Conservation (phyloP, 2,888 invertebrate species). For the Drosophila ochracea region DNA sequence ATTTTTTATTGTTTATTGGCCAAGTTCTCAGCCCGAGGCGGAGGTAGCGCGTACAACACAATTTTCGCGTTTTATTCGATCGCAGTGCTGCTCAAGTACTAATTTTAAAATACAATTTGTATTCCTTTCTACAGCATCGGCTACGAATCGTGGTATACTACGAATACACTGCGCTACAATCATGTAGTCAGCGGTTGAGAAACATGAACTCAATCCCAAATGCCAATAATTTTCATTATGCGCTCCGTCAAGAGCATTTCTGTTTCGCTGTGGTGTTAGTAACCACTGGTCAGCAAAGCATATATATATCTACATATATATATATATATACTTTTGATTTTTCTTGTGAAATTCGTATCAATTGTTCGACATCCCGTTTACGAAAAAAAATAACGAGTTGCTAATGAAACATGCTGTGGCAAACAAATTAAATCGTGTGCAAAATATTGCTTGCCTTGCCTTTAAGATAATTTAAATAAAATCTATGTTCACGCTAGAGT, state of each 20-base stretch:
- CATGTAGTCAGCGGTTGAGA: conserved; percentile 63
- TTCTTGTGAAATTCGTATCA: neutral
- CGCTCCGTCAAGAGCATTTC: conserved; percentile 40
- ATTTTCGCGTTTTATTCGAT: conserved; percentile 84
- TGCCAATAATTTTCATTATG: conserved; percentile 66
- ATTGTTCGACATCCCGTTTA: neutral
- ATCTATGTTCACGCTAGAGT: neutral
- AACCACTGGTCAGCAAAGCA: neutral
- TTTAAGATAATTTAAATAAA: neutral
- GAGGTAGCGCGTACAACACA: conserved; percentile 69
- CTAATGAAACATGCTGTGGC: neutral
- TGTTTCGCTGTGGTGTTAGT: conserved; percentile 6
- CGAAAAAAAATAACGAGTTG: neutral
- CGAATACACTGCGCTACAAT: conserved; percentile 74
- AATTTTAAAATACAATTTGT: conserved; percentile 84
- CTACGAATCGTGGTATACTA: conserved; percentile 67
- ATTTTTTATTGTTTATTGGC: conserved; percentile 57
- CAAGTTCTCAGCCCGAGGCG: conserved; percentile 59
- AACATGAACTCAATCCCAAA: conserved; percentile 76
- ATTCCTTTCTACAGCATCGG: conserved; percentile 74
- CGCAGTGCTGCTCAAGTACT: conserved; percentile 85
- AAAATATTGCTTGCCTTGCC: neutral
- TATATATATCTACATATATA: neutral
- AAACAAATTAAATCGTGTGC: neutral
- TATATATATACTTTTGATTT: neutral